Conservation (phyloP, 2,113 vertebrate species). For the Hemichromis elongatus region DNA sequence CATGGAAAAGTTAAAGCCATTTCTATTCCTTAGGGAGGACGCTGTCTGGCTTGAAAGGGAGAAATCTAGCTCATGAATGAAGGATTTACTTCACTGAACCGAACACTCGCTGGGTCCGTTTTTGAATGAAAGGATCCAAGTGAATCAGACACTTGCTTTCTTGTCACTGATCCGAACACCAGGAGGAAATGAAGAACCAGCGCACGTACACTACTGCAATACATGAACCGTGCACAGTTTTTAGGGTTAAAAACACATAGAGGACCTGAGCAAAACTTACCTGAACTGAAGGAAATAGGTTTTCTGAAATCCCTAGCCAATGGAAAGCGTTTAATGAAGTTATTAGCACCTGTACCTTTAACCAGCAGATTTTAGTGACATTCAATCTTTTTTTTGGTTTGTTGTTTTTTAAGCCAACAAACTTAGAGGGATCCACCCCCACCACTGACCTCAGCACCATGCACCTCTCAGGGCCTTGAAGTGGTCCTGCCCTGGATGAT, state of each 20-base stretch:
- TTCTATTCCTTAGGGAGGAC: neutral
- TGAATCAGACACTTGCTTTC: neutral
- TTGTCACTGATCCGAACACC: neutral
- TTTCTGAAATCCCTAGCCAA: neutral
- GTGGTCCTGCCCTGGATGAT: conserved; percentile 45
- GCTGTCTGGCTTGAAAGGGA: neutral
- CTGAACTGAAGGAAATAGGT: neutral
- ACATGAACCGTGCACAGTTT: neutral
- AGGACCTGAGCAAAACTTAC: neutral
- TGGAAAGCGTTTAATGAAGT: neutral
- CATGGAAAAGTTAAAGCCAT: conserved; percentile 12
- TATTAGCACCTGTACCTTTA: neutral
- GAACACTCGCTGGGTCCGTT: neutral
- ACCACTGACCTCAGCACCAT: conserved; percentile 27
- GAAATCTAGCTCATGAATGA: conserved; percentile 16
- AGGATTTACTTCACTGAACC: neutral
- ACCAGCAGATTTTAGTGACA: neutral
- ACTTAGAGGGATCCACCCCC: neutral
- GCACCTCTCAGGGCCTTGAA: conserved; percentile 44
- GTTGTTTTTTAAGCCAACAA: neutral
- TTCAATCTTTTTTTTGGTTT: neutral
- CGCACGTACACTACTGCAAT: neutral
- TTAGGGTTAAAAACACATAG: neutral
- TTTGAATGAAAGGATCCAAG: neutral
- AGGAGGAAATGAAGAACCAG: neutral